These are phyloP conservation scores for Panagrolaimus sp. DNA, from an alignment of 1,140 invertebrate genomes.

Conservation along the genomic window DNA sequence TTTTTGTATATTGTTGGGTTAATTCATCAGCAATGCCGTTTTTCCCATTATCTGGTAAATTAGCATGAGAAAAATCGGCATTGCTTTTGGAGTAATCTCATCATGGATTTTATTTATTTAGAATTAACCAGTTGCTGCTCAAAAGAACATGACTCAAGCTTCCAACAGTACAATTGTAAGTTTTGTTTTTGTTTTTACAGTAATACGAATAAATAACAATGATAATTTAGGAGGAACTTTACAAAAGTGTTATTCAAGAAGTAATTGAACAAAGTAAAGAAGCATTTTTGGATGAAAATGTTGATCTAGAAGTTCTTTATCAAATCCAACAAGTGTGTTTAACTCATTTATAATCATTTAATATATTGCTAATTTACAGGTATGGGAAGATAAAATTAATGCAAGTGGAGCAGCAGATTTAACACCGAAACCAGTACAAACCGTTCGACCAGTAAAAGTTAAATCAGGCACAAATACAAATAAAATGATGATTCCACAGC, in stretches of 20 bases:
- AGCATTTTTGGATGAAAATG: conserved; percentile 91
- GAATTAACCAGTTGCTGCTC: too few species aligned
- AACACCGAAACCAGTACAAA: conserved; percentile 25
- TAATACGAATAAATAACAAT: too few species aligned
- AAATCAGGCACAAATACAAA: neutral
- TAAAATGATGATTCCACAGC: conserved; percentile 21
- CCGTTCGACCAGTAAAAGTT: neutral
- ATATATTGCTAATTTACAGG: conserved; percentile 37
- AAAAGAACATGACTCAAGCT: too few species aligned
- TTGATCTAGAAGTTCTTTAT: conserved; percentile 89
- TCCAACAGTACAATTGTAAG: too few species aligned
- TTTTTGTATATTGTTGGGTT: too few species aligned
- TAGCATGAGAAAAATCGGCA: too few species aligned
- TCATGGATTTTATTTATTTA: too few species aligned
- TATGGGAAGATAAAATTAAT: conserved; percentile 52
- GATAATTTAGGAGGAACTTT: conserved; percentile 75
- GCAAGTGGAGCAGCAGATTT: conserved; percentile 51
- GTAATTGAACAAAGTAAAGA: conserved; percentile 85
- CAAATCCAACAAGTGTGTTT: conserved; percentile 70
- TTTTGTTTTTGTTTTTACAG: too few species aligned
- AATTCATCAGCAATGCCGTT: too few species aligned
- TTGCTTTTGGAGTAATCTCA: too few species aligned
- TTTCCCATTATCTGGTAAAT: too few species aligned
- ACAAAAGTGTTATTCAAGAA: conserved; percentile 91
- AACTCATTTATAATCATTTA: too few species aligned